Percentiles rank a stretch among this genome's conserved stretches.
phyloP scores from a whole-genome alignment of 2,888 invertebrate genomes.

The Orthosia cruda region DNA sequence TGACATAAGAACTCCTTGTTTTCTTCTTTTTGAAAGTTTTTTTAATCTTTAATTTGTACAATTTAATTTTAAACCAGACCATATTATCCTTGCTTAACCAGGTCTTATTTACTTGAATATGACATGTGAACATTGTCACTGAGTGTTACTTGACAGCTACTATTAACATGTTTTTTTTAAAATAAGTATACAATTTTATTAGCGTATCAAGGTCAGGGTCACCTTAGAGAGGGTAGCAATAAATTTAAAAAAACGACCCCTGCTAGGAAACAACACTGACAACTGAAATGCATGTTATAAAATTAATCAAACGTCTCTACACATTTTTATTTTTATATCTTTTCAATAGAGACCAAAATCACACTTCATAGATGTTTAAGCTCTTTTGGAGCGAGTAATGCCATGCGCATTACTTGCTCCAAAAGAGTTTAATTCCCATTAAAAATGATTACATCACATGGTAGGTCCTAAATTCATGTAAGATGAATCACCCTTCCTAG shows the following conservation, averaged over 20 bases:
- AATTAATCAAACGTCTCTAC: background rate
- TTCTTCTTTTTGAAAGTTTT: background rate
- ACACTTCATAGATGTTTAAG: too few species aligned
- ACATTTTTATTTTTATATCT: background rate
- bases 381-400: too few species aligned
- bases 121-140: background rate
- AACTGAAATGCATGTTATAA: background rate
- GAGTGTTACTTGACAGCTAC: slow-evolving; percentile 2
- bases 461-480: slow-evolving; percentile 54
- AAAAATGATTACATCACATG: slow-evolving; percentile 63
- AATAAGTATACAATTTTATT: too few species aligned
- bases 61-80: background rate
- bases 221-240: background rate
- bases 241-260: background rate
- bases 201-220: background rate
- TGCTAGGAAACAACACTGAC: background rate
- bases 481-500: slow-evolving; percentile 65
- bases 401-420: background rate
- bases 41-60: background rate
- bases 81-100: too few species aligned
- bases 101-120: background rate
- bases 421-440: slow-evolving; percentile 37
- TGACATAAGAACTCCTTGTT: slow-evolving; percentile 1
- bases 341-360: background rate
- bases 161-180: background rate